A percentile compares a stretch with the other conserved stretches of the same genome.
phyloP scores from a whole-genome alignment of 2,797 vertebrate species.

The Lophius americanus region DNA sequence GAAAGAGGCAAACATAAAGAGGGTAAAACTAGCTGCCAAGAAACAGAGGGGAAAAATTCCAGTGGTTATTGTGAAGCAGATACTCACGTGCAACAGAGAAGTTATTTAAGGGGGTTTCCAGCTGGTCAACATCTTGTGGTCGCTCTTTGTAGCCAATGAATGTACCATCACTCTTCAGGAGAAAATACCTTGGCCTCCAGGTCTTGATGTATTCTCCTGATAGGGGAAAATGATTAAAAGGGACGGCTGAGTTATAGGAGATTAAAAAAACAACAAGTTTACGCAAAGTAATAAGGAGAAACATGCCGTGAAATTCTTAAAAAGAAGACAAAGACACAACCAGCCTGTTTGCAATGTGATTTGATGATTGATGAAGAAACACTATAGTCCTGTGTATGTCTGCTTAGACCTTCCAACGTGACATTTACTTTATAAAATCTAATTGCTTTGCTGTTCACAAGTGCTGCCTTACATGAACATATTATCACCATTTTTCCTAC shows the following conservation, averaged over 20 bases:
- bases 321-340: constrained; percentile 18
- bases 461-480: constrained; percentile 49
- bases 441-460: constrained; percentile 59
- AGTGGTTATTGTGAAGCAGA: constrained; percentile 57
- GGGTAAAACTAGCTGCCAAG: constrained; percentile 43
- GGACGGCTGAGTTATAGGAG: constrained; percentile 1
- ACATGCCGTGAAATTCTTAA: constrained; percentile 16
- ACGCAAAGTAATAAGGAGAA: background rate
- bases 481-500: constrained; percentile 53
- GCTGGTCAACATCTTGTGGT: constrained; percentile 94
- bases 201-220: constrained; percentile 98
- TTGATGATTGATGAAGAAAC: constrained; percentile 33
- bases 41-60: constrained; percentile 41
- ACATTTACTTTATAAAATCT: constrained; percentile 31
- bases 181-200: constrained; percentile 96
- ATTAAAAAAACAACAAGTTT: constrained; percentile 21
- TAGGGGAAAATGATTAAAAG: constrained; percentile 44
- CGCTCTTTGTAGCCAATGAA: constrained; percentile 98
- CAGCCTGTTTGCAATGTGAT: constrained; percentile 30
- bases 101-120: constrained; percentile 97
- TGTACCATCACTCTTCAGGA: constrained; percentile 94
- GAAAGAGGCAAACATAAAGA: constrained; percentile 30
- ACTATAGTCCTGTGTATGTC: constrained; percentile 27
- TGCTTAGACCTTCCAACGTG: constrained; percentile 24
- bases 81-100: constrained; percentile 98